Evolutionary conservation across 2,797 vertebrate species (phyloP).

Genomic region (Pachyuromys duprasi): DNA sequence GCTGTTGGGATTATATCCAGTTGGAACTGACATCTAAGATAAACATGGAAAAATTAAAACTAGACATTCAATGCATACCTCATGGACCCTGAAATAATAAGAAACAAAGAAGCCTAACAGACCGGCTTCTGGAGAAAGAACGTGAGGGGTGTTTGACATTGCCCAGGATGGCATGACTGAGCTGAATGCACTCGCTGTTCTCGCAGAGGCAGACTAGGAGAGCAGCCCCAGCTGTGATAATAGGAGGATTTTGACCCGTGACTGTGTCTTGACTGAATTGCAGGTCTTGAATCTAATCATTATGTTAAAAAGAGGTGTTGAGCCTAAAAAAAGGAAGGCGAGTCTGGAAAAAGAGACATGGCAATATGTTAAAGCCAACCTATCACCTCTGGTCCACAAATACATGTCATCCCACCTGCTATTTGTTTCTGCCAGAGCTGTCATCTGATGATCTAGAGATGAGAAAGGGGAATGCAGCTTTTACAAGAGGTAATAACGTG

Average conservation of each 20-base stretch:
- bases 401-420: constrained; percentile 74
- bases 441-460: constrained; percentile 78
- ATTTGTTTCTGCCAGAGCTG: constrained; percentile 84
- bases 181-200: constrained; percentile 59
- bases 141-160: constrained; percentile 40
- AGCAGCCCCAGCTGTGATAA: constrained; percentile 84
- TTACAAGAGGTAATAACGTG: constrained; percentile 8
- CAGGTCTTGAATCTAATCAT: constrained; percentile 76
- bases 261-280: constrained; percentile 75
- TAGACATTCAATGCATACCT: constrained; percentile 63
- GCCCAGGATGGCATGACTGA: constrained; percentile 29
- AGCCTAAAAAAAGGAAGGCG: constrained; percentile 43
- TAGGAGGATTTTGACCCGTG: constrained; percentile 69
- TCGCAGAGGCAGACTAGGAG: background rate
- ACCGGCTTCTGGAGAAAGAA: constrained; percentile 12
- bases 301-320: constrained; percentile 78
- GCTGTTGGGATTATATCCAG: background rate
- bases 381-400: constrained; percentile 72
- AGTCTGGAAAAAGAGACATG: constrained; percentile 58
- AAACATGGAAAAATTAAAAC: constrained; percentile 76
- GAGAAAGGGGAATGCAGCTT: constrained; percentile 57
- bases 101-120: constrained; percentile 59
- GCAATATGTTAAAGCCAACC: constrained; percentile 79
- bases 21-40: constrained; percentile 32
- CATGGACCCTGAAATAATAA: constrained; percentile 55